Conservation (phyloP, 2,888 invertebrate species). For the Lacanobia wlatinum region DNA sequence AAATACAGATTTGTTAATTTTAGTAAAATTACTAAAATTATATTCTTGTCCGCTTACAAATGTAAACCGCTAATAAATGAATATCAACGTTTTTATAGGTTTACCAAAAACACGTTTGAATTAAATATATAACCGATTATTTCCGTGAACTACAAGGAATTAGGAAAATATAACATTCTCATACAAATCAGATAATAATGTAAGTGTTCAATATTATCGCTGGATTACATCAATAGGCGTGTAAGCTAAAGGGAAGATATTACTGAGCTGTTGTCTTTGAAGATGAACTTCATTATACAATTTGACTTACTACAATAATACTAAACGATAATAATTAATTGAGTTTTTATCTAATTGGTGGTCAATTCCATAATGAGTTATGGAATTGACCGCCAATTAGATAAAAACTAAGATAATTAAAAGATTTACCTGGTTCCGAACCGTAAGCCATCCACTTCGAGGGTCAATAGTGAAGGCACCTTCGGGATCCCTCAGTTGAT, state of each 20-base stretch:
- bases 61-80: neutral
- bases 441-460: constrained; percentile 96
- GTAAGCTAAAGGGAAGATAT: neutral
- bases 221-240: neutral
- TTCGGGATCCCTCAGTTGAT: constrained; percentile 93
- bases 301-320: too few species aligned
- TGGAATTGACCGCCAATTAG: too few species aligned
- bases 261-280: too few species aligned
- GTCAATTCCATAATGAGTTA: too few species aligned
- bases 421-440: constrained; percentile 91
- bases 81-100: neutral
- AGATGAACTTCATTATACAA: too few species aligned
- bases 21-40: neutral
- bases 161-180: neutral
- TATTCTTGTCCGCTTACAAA: neutral
- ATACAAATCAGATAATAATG: neutral
- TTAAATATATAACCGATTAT: neutral
- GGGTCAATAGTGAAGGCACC: constrained; percentile 96
- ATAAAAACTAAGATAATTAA: neutral
- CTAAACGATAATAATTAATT: too few species aligned
- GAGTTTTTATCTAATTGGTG: too few species aligned
- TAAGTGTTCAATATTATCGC: neutral
- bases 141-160: neutral
- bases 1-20: constrained; percentile 1
- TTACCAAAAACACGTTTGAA: neutral